Conservation (phyloP, 2,797 vertebrate species). For the Micrastur ruficollis region DNA sequence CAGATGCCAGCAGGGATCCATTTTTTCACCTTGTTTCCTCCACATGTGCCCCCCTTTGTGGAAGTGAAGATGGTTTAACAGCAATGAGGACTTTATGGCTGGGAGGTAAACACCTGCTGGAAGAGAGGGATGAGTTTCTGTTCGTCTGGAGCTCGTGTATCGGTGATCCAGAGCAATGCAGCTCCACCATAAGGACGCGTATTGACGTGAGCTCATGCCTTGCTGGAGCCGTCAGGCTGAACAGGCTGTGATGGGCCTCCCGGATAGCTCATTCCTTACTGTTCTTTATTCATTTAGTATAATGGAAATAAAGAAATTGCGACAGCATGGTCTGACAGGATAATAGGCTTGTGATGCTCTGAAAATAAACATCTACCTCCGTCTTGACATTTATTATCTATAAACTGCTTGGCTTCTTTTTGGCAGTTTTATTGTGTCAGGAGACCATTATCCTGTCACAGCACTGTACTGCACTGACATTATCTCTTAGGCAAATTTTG, state of each 20-base stretch:
- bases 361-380: slow-evolving; percentile 45
- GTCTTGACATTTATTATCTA: slow-evolving; percentile 66
- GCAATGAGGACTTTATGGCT: accelerated
- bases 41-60: accelerated
- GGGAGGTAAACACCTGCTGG: neutral
- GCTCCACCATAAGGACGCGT: neutral
- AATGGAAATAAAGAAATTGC: slow-evolving; percentile 28
- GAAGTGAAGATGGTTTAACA: neutral
- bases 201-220: neutral
- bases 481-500: slow-evolving; percentile 61
- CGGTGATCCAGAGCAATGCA: neutral
- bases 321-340: slow-evolving; percentile 34
- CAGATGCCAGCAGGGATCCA: neutral
- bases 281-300: slow-evolving; percentile 20
- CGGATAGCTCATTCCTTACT: neutral
- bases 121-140: neutral
- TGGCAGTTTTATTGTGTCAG: slow-evolving; percentile 65
- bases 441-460: slow-evolving; percentile 64
- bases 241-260: neutral
- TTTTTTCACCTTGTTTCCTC: neutral
- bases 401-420: slow-evolving; percentile 51
- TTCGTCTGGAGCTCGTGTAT: accelerated
- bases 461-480: slow-evolving; percentile 45
- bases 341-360: slow-evolving; percentile 36
- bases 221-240: neutral